Evolutionary conservation across 2,888 invertebrate species (phyloP).

Genomic region (Heliconius ethilla): DNA sequence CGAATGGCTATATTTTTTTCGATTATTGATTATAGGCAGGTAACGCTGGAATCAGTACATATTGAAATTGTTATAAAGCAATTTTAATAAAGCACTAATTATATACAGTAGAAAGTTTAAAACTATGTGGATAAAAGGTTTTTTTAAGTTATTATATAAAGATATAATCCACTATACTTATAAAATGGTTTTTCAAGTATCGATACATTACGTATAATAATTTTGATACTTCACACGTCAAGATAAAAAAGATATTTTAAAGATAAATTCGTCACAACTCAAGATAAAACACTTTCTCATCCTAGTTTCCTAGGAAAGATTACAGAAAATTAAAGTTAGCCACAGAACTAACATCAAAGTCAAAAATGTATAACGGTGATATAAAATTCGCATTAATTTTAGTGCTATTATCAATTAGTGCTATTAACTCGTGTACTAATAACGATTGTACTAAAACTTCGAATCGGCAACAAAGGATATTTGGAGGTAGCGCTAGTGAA

Average conservation of each 20-base stretch:
- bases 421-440: slow-evolving; percentile 33
- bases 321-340: neutral
- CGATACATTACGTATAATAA: slow-evolving; percentile 4
- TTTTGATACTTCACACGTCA: slow-evolving; percentile 24
- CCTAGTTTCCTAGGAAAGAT: slow-evolving; percentile 35
- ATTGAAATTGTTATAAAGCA: no score
- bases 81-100: no score
- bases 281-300: slow-evolving; percentile 48
- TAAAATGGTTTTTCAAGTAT: neutral
- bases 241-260: slow-evolving; percentile 45
- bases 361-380: neutral
- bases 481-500: slow-evolving; percentile 59
- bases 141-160: no score
- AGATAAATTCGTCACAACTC: slow-evolving; percentile 40
- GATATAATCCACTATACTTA: neutral
- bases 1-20: no score
- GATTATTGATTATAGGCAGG: no score
- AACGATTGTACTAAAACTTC: slow-evolving; percentile 34
- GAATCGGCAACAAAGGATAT: slow-evolving; percentile 55
- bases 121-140: no score
- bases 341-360: neutral
- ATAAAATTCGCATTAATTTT: neutral
- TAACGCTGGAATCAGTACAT: no score
- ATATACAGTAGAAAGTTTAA: no score
- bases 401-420: slow-evolving; percentile 44